phyloP scores from a whole-genome alignment of 2,113 vertebrate genomes.

The Ailuropoda melanoleuca region DNA sequence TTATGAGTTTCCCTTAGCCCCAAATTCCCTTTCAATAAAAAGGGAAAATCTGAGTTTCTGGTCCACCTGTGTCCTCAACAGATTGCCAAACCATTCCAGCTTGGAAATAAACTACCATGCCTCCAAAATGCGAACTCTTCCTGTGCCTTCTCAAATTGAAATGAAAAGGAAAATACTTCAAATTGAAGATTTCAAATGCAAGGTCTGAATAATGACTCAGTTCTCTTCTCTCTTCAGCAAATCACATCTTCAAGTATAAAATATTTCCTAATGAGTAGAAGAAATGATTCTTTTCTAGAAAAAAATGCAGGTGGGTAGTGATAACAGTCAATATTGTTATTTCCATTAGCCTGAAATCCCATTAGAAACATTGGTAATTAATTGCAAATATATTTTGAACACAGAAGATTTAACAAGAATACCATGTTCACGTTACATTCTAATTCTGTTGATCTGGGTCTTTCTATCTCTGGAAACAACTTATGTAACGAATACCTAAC shows the following conservation, averaged over 20 bases:
- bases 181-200: slow-evolving; percentile 57
- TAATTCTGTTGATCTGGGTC: slow-evolving; percentile 68
- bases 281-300: not conserved
- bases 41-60: slow-evolving; percentile 1
- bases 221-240: slow-evolving; percentile 7
- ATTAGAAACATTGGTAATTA: slow-evolving; percentile 62
- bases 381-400: slow-evolving; percentile 71
- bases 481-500: slow-evolving; percentile 49
- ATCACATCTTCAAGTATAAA: slow-evolving; percentile 42
- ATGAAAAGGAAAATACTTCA: slow-evolving; percentile 51
- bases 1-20: not conserved
- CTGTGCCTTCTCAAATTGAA: slow-evolving; percentile 36
- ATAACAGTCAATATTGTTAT: slow-evolving; percentile 55
- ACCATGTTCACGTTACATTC: not conserved
- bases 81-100: slow-evolving; percentile 27
- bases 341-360: slow-evolving; percentile 61
- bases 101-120: slow-evolving; percentile 53
- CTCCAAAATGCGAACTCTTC: slow-evolving; percentile 33
- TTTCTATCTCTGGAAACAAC: slow-evolving; percentile 58
- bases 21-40: slow-evolving; percentile 24
- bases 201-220: slow-evolving; percentile 42
- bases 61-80: not conserved
- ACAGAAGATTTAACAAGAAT: slow-evolving; percentile 69
- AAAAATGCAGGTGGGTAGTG: not conserved
- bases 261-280: slow-evolving; percentile 12